Evolutionary conservation across 1,140 invertebrate genomes (phyloP).

Genomic region (Drosophila willistoni): DNA sequence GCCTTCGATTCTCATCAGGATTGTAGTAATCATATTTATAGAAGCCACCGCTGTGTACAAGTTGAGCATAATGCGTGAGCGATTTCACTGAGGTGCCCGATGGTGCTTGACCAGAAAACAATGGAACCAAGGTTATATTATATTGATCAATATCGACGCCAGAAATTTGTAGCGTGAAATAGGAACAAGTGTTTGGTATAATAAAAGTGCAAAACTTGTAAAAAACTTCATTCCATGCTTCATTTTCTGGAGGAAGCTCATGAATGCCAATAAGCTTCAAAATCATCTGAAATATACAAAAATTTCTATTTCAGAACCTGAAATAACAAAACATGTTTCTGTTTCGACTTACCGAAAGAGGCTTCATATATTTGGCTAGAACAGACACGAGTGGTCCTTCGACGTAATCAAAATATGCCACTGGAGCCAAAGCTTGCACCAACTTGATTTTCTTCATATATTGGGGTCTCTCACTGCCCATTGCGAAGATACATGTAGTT

Average conservation of each 20-base stretch:
- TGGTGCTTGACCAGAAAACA: slow-evolving; percentile 31
- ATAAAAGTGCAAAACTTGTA: slow-evolving; percentile 49
- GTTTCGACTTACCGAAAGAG: slow-evolving; percentile 6
- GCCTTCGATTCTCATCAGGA: slow-evolving; percentile 25
- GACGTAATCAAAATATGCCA: slow-evolving; percentile 66
- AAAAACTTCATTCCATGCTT: slow-evolving; percentile 41
- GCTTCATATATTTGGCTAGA: slow-evolving; percentile 7
- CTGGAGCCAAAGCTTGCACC: slow-evolving; percentile 87
- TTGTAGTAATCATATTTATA: slow-evolving; percentile 45
- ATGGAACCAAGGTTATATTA: slow-evolving; percentile 64
- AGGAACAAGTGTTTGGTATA: slow-evolving; percentile 83
- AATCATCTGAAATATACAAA: slow-evolving; percentile 15
- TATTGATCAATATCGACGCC: slow-evolving; percentile 84
- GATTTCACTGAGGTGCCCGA: slow-evolving; percentile 54
- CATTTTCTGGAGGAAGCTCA: slow-evolving; percentile 58
- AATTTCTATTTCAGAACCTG: background rate
- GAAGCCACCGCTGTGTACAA: slow-evolving; percentile 51
- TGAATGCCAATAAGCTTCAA: slow-evolving; percentile 40
- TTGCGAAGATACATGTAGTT: slow-evolving; percentile 85
- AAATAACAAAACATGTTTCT: too few species aligned
- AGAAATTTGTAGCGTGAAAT: slow-evolving; percentile 84
- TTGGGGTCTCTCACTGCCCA: slow-evolving; percentile 86
- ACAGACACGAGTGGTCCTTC: slow-evolving; percentile 15
- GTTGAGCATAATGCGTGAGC: slow-evolving; percentile 40
- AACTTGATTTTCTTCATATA: slow-evolving; percentile 87